Evolutionary conservation across 2,113 vertebrate genomes (phyloP), one percentile per base, ranked within the genome.

Genomic region (Eolophus roseicapilla): DNA sequence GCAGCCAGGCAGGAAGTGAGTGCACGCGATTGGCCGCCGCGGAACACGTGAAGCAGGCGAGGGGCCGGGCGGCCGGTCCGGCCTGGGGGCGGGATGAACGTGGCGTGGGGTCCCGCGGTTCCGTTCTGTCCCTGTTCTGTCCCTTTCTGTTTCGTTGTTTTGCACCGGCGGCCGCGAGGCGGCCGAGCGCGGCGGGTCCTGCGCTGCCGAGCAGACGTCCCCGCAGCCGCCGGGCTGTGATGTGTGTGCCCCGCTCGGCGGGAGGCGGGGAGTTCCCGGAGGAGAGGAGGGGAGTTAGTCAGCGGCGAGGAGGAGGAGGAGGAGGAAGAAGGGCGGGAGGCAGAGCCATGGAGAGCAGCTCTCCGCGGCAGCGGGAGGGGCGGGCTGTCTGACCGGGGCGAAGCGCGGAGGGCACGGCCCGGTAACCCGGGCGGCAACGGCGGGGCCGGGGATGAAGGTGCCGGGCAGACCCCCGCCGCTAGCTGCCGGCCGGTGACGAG

Each of bases 281-380:
- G n/a, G 77, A 86, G 85, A 75, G 92, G 87, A 65, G 78, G 78
- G 55, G 86, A 73, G 93, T 83, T 86, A 95, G 85, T 86, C 81
- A 86, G 88, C 84, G 46, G 64, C 73, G 47, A 41, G 64, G 86
- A 64, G 73, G 82, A 62, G 41, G 59, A 60, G 43, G 86, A 64
- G 71, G 82, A 62, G 43, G 53, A 63, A n/a, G 65, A 59, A 67
- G 77, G 69, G 77, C 75, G 25, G 69, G 95, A 62, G 78, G 64
- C 88, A 82, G 88, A 80, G 88, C 87, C 78, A 90, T 79, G 91
- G 90, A 67, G 70, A 74, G 68, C 74, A 3, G 75, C 67, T 43
- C 70, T 44, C 44, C 25, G 79, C 52, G 75, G 60, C 79, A 49
- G 85, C 53, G 29, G 17, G 85, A 46, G 37, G 87, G 46, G 68